Base-by-base conservation (phyloP, 2,113 vertebrate species). In the Corythaeola cristata region DNA sequence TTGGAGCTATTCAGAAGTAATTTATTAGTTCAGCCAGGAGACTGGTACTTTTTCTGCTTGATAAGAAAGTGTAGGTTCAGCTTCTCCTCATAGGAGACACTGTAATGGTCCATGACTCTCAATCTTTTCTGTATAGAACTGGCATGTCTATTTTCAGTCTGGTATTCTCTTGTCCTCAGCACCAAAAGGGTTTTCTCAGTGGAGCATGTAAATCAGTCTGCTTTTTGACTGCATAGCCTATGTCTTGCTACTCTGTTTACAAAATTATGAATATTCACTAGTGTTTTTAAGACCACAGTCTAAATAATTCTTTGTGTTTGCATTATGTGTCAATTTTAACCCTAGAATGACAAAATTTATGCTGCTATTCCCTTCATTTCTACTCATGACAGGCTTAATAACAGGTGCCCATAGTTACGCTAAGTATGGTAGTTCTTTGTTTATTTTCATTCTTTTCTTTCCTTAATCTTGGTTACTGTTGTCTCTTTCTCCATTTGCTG, bases 271-370 rank as follows among this genome's bases (percentile, higher is more conserved):
- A 3, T 6, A 6, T 79, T 82, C 22, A 10, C 6, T 35, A 12
- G 6, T 23, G 24, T 37, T 85, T 76, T 82, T 58, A 91, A 76
- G 49, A 64, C 6, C 15, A 82, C 12, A 33, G 26, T 58, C 44
- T 72, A 6, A 77, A 26, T 45, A 44, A 66, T 66, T 64, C 15
- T 12, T 62, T 64, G 7, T 64, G 15, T 60, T 66, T 66, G 24
- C 0, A 0, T 78, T 83, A 28, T 13, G 11, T 56, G 6, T 45
- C 0, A 0, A 1, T 83, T 92, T 88, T 85, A 83, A 52, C 2
- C 3, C 27, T 18, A 45, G 17, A 79, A 11, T 58, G 13, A 4
- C 19, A 80, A 77, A 88, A 64, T 7, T 3, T 14, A 17, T 56
- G 11, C 4, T 68, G 21, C 11, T 63, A 6, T 35, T 90, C n/a